phyloP scores from a whole-genome alignment of 2,797 vertebrate genomes.

The Ctenochaetus hawaiiensis region DNA sequence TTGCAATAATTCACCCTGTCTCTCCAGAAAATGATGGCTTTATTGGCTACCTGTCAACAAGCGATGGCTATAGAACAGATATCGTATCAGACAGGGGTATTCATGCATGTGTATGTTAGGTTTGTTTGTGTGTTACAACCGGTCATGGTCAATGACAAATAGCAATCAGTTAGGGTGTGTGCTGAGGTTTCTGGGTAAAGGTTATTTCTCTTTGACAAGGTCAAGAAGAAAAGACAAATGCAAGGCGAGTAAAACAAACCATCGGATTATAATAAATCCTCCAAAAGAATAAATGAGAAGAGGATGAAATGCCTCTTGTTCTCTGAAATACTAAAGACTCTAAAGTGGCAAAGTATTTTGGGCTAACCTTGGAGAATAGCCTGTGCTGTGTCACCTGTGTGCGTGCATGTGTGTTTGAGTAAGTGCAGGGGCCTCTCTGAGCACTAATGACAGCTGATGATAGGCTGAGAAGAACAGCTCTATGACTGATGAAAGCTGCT shows the following conservation, averaged over 20 bases:
- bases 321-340: constrained; percentile 41
- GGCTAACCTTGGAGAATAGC: constrained; percentile 63
- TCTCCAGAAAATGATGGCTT: constrained; percentile 67
- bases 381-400: constrained; percentile 55
- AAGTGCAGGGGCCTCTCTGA: constrained; percentile 68
- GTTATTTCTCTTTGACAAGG: constrained; percentile 52
- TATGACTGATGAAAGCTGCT: constrained; percentile 77
- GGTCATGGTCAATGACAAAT: constrained; percentile 72
- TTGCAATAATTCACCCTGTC: constrained; percentile 69
- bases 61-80: constrained; percentile 74
- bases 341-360: constrained; percentile 35
- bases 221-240: constrained; percentile 51
- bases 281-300: constrained; percentile 14
- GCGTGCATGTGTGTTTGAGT: constrained; percentile 53
- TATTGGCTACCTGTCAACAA: constrained; percentile 78
- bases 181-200: constrained; percentile 61
- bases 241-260: constrained; percentile 29
- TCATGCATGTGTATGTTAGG: constrained; percentile 40
- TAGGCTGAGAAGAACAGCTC: constrained; percentile 70
- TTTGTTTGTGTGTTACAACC: constrained; percentile 39
- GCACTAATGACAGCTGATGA: constrained; percentile 79
- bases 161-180: constrained; percentile 72
- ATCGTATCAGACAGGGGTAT: constrained; percentile 63
- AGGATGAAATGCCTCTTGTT: constrained; percentile 18
- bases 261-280: constrained; percentile 21